Base-by-base conservation (phyloP, 2,113 vertebrate genomes). In the Pluvialis apricaria region DNA sequence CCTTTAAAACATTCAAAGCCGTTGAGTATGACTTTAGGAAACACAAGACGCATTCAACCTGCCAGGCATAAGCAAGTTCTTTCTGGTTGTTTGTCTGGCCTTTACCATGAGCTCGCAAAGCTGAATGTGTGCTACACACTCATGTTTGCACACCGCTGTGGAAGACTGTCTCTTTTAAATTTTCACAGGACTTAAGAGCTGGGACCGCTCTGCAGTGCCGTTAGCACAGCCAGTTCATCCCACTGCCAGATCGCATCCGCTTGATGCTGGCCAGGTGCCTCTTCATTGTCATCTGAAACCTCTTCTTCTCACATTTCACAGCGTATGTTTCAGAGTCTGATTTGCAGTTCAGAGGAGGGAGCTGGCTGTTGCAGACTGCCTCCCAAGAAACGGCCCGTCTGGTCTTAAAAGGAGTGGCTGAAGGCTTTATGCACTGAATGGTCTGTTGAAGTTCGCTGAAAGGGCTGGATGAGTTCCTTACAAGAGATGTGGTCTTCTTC, bases 201-300 rank as follows among this genome's bases (percentile, higher is more conserved):
- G 4, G 57, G 64, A 10, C 19, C 4, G 2, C 21, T 86, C 10
- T 40, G 10, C 0, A 32, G 0, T 42, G 64, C 45, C 1, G 2
- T 73, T 58, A 87, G 31, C 54, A 94, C 12, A 88, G 26, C 70
- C 36, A 92, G 71, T 58, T 95, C 66, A 42, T 85, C 69, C 66
- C 94, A 15, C 51, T 79, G 47, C 71, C 55, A 17, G 71, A 92
- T 32, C 77, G 68, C 42, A 91, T 86, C 21, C 51, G 5, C 31
- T 97, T 97, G 51, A 94, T 92, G 45, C 64, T 95, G 49, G 70
- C 14, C 55, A 97, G 79, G 16, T 96, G 92, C 57, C 96, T 98
- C 85, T 97, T 98, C 40, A 97, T 36, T 11, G 97, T 73, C 60
- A 86, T 32, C 89, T 97, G 95, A 82, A 98, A 96, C 40, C 71